Conservation (phyloP, 2,113 vertebrate genomes). For the Mastomys natalensis region DNA sequence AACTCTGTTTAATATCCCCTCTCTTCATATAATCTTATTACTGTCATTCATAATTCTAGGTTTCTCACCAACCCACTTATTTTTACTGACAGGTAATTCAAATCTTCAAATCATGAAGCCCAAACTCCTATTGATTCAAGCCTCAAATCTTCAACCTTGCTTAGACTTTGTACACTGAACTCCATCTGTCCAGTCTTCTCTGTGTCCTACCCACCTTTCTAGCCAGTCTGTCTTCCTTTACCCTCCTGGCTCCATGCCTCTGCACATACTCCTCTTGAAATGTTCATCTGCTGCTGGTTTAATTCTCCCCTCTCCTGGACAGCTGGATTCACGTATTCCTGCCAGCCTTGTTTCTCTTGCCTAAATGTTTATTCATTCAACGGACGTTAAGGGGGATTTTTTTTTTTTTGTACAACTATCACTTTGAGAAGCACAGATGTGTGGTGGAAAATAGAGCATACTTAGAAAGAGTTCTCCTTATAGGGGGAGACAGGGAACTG, state of each 20-base stretch:
- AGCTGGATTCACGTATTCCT: background rate
- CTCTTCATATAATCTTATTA: background rate
- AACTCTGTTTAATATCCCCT: background rate
- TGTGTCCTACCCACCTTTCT: background rate
- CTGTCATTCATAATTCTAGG: conserved; percentile 10
- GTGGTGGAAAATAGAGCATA: background rate
- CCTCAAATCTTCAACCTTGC: background rate
- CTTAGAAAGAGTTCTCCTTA: background rate
- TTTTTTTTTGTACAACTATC: background rate
- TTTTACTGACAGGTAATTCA: background rate
- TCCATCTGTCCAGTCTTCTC: background rate
- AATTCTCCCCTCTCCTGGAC: background rate
- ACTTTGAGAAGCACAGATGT: background rate
- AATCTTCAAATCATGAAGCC: background rate
- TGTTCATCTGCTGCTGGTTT: background rate
- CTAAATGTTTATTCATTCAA: background rate
- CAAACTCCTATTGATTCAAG: background rate
- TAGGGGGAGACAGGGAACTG: background rate
- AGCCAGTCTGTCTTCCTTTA: background rate
- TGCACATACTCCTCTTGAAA: background rate
- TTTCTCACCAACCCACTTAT: background rate
- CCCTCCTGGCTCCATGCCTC: background rate
- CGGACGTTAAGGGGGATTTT: background rate
- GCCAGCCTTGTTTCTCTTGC: background rate
- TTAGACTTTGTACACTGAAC: background rate